These are phyloP conservation scores for Myotis findleyi DNA, from an alignment of 2,797 vertebrate species.

Conservation along the genomic window DNA sequence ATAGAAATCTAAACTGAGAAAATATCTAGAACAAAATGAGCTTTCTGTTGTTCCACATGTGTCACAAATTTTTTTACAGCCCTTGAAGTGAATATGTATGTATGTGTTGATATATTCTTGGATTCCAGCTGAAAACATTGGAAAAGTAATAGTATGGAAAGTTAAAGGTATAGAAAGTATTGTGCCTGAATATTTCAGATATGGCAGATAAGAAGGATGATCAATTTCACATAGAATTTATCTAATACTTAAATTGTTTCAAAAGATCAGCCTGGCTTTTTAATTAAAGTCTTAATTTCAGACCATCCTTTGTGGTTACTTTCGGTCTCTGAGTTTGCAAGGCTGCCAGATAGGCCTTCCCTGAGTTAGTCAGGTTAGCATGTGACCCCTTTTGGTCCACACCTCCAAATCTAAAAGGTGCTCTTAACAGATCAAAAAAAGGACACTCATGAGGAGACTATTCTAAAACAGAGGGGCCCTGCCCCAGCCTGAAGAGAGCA, in stretches of 20 bases:
- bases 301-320: no score
- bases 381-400: no score
- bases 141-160: background rate
- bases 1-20: background rate
- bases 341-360: no score
- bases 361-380: no score
- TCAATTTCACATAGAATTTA: background rate
- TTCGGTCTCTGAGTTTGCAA: no score
- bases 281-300: no score
- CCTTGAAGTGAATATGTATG: background rate
- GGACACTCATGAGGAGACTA: background rate
- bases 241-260: background rate
- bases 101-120: background rate
- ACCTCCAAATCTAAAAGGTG: background rate
- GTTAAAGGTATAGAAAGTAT: background rate
- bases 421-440: background rate
- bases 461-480: background rate
- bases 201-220: background rate
- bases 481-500: background rate
- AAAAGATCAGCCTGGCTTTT: background rate
- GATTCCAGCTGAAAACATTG: background rate
- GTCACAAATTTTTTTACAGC: background rate
- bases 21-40: background rate
- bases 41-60: background rate
- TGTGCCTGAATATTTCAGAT: background rate